Conservation (phyloP, 2,888 invertebrate genomes). For the Trachelus stipa region DNA sequence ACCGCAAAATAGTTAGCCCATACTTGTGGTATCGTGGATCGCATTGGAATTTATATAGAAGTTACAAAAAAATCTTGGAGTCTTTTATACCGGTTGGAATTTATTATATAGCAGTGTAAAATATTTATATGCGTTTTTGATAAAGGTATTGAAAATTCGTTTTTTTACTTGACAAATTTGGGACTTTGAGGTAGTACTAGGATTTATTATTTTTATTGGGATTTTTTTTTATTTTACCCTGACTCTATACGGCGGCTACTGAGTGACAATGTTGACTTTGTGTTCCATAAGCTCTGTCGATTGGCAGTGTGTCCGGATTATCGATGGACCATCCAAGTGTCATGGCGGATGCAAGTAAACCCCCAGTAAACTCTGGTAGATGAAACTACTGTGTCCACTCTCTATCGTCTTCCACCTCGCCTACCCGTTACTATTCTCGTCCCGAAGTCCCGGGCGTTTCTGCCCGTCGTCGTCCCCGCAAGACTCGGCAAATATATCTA, state of each 20-base stretch:
- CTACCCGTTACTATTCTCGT: conserved; percentile 65
- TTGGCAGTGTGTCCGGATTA: neutral
- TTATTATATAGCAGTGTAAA: neutral
- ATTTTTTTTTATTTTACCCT: neutral
- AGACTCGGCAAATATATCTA: conserved; percentile 61
- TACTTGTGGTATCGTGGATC: conserved; percentile 36
- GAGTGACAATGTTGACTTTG: too few relatives aligned
- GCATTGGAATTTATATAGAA: conserved; percentile 31
- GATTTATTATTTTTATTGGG: neutral
- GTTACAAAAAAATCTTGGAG: neutral
- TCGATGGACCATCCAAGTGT: neutral
- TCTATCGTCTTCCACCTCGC: conserved; percentile 46
- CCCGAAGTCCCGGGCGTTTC: conserved; percentile 58
- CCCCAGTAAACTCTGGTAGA: neutral
- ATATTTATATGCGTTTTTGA: neutral
- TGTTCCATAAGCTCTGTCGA: neutral
- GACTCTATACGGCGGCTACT: neutral
- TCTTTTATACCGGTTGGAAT: neutral
- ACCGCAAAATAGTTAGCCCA: conserved; percentile 24
- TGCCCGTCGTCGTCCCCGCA: conserved; percentile 35
- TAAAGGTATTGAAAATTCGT: too few relatives aligned
- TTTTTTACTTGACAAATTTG: too few relatives aligned
- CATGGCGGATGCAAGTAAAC: neutral
- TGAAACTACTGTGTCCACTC: conserved; percentile 29
- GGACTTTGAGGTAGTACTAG: too few relatives aligned